Conservation (phyloP, 2,113 vertebrate genomes). For the Eclectus roratus region DNA sequence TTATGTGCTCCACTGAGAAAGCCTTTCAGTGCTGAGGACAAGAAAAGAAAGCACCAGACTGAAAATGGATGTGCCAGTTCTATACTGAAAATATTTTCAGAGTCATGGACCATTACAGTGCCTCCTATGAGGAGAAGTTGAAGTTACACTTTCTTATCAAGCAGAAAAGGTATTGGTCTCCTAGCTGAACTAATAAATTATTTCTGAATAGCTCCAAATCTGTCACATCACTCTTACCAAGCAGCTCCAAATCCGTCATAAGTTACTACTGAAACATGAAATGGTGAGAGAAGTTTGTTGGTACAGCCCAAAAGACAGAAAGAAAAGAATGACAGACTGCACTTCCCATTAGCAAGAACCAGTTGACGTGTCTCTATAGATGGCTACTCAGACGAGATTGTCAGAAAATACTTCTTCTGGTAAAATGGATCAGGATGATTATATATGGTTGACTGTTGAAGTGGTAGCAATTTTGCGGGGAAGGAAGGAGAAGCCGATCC, state of each 20-base stretch:
- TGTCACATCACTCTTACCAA: background rate
- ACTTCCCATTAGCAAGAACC: background rate
- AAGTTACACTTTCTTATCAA: background rate
- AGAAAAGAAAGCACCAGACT: background rate
- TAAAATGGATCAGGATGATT: background rate
- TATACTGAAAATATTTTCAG: background rate
- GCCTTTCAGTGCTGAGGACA: background rate
- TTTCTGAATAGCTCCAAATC: background rate
- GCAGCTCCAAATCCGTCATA: background rate
- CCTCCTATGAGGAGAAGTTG: background rate
- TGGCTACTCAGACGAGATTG: background rate
- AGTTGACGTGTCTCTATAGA: background rate
- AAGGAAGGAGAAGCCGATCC: background rate
- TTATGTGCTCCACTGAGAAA: background rate
- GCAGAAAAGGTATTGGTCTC: background rate
- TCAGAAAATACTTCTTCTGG: background rate
- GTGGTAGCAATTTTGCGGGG: background rate
- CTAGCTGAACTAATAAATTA: background rate
- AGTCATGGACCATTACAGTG: background rate
- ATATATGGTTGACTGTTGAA: background rate
- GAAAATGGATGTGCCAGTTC: background rate
- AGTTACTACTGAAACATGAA: background rate
- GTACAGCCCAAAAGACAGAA: background rate
- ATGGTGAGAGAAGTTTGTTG: background rate
- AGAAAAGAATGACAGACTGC: background rate